These are phyloP conservation scores for Anoura caudifer DNA, from an alignment of 2,113 vertebrate species.

Conservation along the genomic window DNA sequence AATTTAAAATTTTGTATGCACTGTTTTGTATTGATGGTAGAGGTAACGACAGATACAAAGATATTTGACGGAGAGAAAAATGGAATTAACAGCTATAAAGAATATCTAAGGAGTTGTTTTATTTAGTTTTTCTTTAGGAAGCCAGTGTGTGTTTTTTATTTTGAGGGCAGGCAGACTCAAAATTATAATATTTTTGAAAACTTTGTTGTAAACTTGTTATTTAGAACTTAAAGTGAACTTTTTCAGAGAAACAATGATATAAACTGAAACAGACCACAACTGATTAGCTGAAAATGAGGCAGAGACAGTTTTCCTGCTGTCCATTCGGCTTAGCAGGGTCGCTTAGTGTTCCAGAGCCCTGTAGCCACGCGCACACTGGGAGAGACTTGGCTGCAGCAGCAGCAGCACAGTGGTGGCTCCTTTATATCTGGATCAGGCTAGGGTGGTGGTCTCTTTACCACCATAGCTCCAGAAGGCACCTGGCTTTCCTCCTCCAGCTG, in stretches of 20 bases:
- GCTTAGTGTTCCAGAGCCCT: not conserved
- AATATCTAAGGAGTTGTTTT: not conserved
- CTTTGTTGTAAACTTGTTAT: not conserved
- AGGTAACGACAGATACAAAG: not conserved
- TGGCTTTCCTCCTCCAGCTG: not conserved
- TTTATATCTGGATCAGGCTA: not conserved
- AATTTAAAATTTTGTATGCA: not conserved
- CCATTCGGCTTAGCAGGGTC: not conserved
- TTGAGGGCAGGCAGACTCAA: not conserved
- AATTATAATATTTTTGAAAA: slow-evolving; percentile 26
- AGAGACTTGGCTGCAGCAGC: not conserved
- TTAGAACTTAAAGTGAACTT: slow-evolving; percentile 21
- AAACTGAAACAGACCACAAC: slow-evolving; percentile 34
- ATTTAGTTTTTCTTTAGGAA: not conserved
- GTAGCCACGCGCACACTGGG: not conserved
- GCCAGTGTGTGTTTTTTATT: not conserved
- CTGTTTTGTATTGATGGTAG: not conserved
- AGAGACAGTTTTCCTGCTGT: not conserved
- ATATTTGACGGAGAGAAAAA: not conserved
- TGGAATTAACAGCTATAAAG: not conserved
- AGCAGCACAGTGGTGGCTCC: too few species aligned
- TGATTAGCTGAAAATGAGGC: slow-evolving; percentile 29
- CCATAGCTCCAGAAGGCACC: not conserved
- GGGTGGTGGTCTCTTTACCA: not conserved
- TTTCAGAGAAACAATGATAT: not conserved